Conservation (phyloP, 2,113 vertebrate genomes). For the Hyaena hyaena region DNA sequence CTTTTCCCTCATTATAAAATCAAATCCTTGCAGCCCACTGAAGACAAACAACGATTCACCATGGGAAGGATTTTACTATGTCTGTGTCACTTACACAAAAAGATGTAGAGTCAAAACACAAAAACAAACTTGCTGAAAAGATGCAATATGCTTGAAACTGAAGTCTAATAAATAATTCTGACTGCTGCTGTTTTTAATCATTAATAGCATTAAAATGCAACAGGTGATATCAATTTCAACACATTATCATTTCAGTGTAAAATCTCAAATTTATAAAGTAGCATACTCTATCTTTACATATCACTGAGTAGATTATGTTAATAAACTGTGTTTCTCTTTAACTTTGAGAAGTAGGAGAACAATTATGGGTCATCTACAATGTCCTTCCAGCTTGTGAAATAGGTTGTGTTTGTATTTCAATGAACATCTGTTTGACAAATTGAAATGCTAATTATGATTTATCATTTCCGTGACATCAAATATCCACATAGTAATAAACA, state of each 20-base stretch:
- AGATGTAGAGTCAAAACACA: background rate
- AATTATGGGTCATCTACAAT: conserved; percentile 25
- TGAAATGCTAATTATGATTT: conserved; percentile 62
- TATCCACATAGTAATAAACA: conserved; percentile 59
- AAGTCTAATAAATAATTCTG: conserved; percentile 22
- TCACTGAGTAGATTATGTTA: background rate
- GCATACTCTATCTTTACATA: background rate
- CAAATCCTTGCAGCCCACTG: background rate
- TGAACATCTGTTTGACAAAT: conserved; percentile 68
- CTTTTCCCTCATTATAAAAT: background rate
- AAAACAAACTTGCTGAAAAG: conserved; percentile 4
- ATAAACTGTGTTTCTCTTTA: conserved; percentile 37
- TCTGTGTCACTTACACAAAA: background rate
- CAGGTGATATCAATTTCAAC: background rate
- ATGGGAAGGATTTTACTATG: background rate
- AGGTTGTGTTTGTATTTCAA: conserved; percentile 30
- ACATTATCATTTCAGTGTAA: background rate
- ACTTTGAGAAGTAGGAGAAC: conserved; percentile 29
- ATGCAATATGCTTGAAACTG: background rate
- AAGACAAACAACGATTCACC: background rate
- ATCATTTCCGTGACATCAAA: conserved; percentile 34
- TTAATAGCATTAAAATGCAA: background rate
- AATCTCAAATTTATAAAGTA: conserved; percentile 14
- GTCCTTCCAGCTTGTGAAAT: background rate
- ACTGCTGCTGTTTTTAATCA: background rate